These are phyloP conservation scores for Hippocampus mohnikei DNA, from an alignment of 2,113 vertebrate species.

Conservation along the genomic window DNA sequence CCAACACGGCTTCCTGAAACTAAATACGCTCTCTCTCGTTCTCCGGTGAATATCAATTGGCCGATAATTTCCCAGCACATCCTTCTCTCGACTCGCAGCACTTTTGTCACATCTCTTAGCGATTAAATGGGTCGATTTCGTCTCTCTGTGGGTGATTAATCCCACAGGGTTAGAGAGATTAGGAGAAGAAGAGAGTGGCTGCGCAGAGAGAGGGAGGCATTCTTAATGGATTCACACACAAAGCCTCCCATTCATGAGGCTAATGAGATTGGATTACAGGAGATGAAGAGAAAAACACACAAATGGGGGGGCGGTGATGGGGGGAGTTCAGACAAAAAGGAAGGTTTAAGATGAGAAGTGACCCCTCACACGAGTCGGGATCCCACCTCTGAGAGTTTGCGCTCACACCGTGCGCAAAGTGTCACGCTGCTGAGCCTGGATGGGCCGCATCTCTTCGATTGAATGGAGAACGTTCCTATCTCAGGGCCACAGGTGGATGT, in stretches of 20 bases:
- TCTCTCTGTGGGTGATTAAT: conserved; percentile 68
- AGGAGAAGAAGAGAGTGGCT: conserved; percentile 34
- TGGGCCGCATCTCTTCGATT: neutral
- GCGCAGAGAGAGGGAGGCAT: conserved; percentile 11
- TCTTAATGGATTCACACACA: conserved; percentile 63
- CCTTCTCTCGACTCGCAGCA: conserved; percentile 32
- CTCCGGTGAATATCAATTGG: conserved; percentile 55
- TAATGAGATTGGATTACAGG: conserved; percentile 67
- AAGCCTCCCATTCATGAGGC: conserved; percentile 57
- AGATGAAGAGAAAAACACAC: conserved; percentile 38
- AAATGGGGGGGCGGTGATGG: neutral
- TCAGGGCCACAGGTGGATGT: neutral
- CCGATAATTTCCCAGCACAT: conserved; percentile 62
- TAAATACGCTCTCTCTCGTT: neutral
- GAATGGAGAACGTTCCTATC: neutral
- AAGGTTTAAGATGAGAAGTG: conserved; percentile 21
- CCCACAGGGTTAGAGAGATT: conserved; percentile 64
- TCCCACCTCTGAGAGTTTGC: neutral
- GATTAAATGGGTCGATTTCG: conserved; percentile 71
- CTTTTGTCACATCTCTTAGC: conserved; percentile 64
- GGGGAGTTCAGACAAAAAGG: conserved; percentile 4
- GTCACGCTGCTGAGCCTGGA: neutral
- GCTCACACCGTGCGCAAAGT: neutral
- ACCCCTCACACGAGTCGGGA: neutral
- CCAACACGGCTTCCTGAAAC: neutral